Conservation (phyloP, 2,797 vertebrate genomes). For the Delichon dasypus region DNA sequence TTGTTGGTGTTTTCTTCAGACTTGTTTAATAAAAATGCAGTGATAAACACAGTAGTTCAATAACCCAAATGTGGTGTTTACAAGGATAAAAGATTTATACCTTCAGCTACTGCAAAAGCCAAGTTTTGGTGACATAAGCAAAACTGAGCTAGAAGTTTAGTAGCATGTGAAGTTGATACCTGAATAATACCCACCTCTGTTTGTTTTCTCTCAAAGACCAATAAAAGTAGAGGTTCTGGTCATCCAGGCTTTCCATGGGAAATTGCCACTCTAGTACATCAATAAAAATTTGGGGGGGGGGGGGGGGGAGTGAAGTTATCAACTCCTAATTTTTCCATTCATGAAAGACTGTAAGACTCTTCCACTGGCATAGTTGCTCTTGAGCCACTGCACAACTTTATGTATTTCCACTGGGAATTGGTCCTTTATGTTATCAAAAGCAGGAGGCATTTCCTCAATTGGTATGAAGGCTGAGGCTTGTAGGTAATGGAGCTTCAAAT, state of each 20-base stretch:
- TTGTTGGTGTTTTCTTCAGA: neutral
- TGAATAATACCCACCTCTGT: constrained; percentile 41
- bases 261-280: constrained; percentile 30
- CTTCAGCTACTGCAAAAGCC: neutral
- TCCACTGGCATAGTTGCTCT: constrained; percentile 25
- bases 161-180: constrained; percentile 44
- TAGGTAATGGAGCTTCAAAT: constrained; percentile 76
- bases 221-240: constrained; percentile 18
- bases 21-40: neutral
- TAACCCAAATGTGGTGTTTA: neutral
- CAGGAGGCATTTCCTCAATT: constrained; percentile 66
- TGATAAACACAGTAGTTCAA: neutral
- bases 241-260: constrained; percentile 31
- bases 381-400: constrained; percentile 52
- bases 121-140: neutral
- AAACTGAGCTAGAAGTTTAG: constrained; percentile 56
- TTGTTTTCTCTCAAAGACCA: constrained; percentile 44
- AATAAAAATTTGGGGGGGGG: constrained; percentile 8
- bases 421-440: constrained; percentile 64
- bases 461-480: constrained; percentile 65
- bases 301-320: neutral
- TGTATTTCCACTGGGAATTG: constrained; percentile 16
- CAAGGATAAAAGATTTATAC: neutral
- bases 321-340: constrained; percentile 26
- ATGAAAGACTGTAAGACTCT: neutral